A percentile compares a stretch with the other conserved stretches of the same genome.
Evolutionary conservation across 2,797 vertebrate species (phyloP).

Genomic region (Erithacus rubecula): DNA sequence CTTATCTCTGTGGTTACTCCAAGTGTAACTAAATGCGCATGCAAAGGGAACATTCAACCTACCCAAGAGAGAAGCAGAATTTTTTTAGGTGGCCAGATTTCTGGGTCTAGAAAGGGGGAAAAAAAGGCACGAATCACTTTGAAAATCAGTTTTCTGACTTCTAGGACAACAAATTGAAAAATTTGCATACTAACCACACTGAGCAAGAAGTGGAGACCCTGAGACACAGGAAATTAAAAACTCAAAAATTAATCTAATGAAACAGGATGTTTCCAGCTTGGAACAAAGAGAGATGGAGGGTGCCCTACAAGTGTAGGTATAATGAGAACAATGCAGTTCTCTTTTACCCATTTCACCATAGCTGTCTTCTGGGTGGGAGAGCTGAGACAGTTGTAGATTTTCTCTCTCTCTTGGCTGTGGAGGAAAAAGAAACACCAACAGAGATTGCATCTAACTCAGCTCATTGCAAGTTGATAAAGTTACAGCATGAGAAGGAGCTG

Average conservation of each 20-base stretch:
- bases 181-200: background rate
- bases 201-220: background rate
- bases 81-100: background rate
- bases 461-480: background rate
- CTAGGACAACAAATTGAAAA: background rate
- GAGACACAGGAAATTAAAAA: background rate
- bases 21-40: background rate
- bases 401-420: background rate
- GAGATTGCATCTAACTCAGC: background rate
- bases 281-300: background rate
- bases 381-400: background rate
- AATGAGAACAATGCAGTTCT: background rate
- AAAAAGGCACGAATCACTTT: background rate
- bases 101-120: background rate
- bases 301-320: background rate
- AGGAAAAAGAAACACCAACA: background rate
- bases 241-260: background rate
- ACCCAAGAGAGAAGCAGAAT: background rate
- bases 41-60: background rate
- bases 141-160: background rate
- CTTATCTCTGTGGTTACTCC: background rate
- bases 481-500: background rate
- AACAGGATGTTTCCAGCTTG: background rate
- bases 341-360: background rate
- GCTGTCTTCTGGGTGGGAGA: rapidly evolving